phyloP scores from a whole-genome alignment of 1,140 invertebrate species.

The Drosophila punjabiensis region DNA sequence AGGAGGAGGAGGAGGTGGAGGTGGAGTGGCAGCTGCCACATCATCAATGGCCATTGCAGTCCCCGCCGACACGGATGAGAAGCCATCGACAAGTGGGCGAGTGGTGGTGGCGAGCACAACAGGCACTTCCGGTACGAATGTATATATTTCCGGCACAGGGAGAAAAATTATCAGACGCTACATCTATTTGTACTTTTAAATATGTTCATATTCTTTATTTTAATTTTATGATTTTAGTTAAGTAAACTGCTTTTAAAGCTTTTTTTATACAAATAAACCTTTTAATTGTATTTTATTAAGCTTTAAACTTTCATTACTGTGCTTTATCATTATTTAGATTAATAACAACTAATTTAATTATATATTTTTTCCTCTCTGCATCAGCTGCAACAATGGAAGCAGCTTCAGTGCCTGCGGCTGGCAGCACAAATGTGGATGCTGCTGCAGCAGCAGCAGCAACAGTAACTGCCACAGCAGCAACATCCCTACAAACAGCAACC shows the following conservation, averaged over 20 bases:
- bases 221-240: background rate
- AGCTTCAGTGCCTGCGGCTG: slow-evolving; percentile 28
- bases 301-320: background rate
- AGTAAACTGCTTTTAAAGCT: background rate
- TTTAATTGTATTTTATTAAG: background rate
- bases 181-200: background rate
- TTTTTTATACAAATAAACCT: background rate
- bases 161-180: background rate
- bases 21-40: slow-evolving; percentile 13
- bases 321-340: background rate
- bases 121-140: slow-evolving; percentile 61
- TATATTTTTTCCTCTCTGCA: background rate
- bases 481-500: slow-evolving; percentile 39
- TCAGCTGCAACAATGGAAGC: slow-evolving; percentile 32
- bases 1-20: slow-evolving; percentile 12
- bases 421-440: slow-evolving; percentile 38
- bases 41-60: slow-evolving; percentile 17
- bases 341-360: background rate
- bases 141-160: slow-evolving; percentile 13
- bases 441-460: slow-evolving; percentile 20
- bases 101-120: slow-evolving; percentile 34
- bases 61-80: slow-evolving; percentile 40
- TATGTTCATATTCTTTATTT: background rate
- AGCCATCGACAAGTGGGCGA: slow-evolving; percentile 51
- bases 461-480: background rate